Base-by-base conservation (phyloP, 2,888 invertebrate genomes). In the Eugnorisma glareosa region DNA sequence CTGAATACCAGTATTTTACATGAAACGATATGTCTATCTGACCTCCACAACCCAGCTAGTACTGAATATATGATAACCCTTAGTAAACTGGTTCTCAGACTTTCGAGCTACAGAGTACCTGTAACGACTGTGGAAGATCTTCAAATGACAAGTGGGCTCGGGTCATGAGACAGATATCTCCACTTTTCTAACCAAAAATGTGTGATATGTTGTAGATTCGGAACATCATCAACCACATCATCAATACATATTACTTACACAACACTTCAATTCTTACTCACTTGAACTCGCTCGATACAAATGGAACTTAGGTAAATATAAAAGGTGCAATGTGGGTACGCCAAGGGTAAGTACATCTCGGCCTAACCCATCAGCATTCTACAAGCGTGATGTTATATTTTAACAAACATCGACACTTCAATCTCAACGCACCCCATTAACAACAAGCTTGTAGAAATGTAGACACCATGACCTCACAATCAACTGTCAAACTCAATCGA, bases 401-500 rank as follows among this genome's bases (percentile, higher is more conserved):
- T 10, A n/a, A 6, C 45, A 37, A 37, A 21, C 15, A 54, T 70
- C n/a, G 15, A 35, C 10, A 73, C 61, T 57, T 43, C 13, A 71
- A 37, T 37, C 18, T 57, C 66, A 70, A n/a, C 66, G 31, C 28
- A 69, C 43, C 77, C 68, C 31, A 28, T 45, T 15, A 18, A 35
- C 8, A 84, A 82, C 74, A 73, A 70, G 45, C 69, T n/a, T 72
- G 71, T 69, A 81, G 48, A 80, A 59, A 57, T 15, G 7, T n/a
- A 51, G 37, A n/a, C 66, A 69, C 69, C 18, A 66, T 77, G 76
- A 84, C 85, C 74, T 67, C 67, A 67, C 61, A 73, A 82, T 84
- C 81, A 83, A 57, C 85, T 73, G 85, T 73, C 82, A 85, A 84
- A 82, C 82, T 64, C 82, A 75, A 88, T 88, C 88, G 81, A 88